Evolutionary conservation across 2,113 vertebrate species (phyloP), one percentile per base, ranked within the genome.

Genomic region (Oryzias curvinotus): DNA sequence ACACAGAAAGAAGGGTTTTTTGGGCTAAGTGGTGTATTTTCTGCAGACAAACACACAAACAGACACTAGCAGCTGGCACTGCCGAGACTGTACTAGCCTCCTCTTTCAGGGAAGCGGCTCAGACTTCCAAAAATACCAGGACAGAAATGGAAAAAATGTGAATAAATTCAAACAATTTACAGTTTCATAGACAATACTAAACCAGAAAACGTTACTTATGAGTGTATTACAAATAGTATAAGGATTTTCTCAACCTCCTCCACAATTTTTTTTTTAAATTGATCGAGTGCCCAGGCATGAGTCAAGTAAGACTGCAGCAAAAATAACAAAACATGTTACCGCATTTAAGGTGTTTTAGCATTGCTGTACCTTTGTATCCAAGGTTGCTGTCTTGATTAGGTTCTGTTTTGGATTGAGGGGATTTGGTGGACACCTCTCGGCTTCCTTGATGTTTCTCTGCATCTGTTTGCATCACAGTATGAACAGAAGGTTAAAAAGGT

Each of bases 281-380:
- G 7, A 36, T 36, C 2, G 8, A 2, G 30, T 36, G 30, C 2
- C 7, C 7, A 28, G 26, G 6, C 26, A 5, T 28, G 14, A 16
- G 43, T 45, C 41, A 42, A 42, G 41, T 45, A 45, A 45, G 13
- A 14, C 15, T 15, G 15, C 43, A 44, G 43, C 43, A 44, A 14
- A 15, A 44, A 44, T 17, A 36, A 36, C 8, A 10, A 36, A 36
- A 3, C 28, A 17, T 14, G 4, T 45, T 49, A 59, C 17, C 1
- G 7, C 18, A n/a, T 36, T 23, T 56, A 21, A 43, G 5, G n/a
- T 0, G 25, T 17, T 52, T 25, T 3, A 1, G 10, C 6, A 5
- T 7, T 41, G 10, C 17, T 1, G 0, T 80, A 91, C 89, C 90
- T 86, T 89, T 91, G 73, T 91, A 91, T 26, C 83, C 88, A 6